phyloP scores from a whole-genome alignment of 2,113 vertebrate genomes.

The Camarhynchus parvulus region DNA sequence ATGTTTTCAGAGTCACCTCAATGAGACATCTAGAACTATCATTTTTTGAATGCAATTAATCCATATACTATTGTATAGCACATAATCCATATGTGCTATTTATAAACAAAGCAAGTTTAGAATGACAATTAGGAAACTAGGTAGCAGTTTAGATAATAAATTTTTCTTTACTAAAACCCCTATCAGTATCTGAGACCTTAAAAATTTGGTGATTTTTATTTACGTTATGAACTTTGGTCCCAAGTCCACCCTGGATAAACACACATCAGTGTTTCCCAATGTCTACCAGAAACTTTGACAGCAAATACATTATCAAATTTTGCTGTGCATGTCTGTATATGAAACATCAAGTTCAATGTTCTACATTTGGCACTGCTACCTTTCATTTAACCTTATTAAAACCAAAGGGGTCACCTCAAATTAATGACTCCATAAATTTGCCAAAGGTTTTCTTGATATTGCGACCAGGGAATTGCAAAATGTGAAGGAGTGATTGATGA shows the following conservation, averaged over 20 bases:
- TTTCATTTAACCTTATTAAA: neutral
- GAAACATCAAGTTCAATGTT: neutral
- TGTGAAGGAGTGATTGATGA: neutral
- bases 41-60: neutral
- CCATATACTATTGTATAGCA: too few relatives aligned
- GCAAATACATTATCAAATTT: neutral
- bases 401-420: neutral
- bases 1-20: neutral
- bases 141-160: neutral
- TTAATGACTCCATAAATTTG: neutral
- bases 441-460: neutral
- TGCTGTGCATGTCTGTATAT: rapidly evolving
- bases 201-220: neutral
- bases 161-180: neutral
- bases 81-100: neutral
- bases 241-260: neutral
- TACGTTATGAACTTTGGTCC: rapidly evolving
- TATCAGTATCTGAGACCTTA: neutral
- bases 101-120: neutral
- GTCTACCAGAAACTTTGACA: neutral
- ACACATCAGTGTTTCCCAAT: neutral
- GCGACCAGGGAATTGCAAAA: neutral
- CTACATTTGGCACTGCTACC: neutral
- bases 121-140: neutral
- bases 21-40: neutral